phyloP scores from a whole-genome alignment of 2,888 invertebrate species.

The Meloe dianella region DNA sequence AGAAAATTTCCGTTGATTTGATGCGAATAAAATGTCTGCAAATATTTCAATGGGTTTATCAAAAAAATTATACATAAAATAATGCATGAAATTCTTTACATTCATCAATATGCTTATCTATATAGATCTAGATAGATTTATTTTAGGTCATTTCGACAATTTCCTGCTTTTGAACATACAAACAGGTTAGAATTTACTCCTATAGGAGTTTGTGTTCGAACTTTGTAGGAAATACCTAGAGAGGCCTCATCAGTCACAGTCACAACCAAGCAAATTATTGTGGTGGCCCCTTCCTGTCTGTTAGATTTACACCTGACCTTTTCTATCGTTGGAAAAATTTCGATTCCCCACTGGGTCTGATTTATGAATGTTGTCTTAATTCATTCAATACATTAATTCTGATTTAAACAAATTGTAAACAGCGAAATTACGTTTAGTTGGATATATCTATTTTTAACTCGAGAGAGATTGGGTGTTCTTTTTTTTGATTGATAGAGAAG shows the following conservation, averaged over 20 bases:
- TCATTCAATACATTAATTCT: slow-evolving; percentile 12
- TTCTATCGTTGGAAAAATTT: slow-evolving; percentile 41
- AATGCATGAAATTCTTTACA: slow-evolving; percentile 29
- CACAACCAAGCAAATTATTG: slow-evolving; percentile 51
- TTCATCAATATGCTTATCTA: slow-evolving; percentile 21
- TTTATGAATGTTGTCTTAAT: slow-evolving; percentile 21
- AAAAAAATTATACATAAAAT: slow-evolving; percentile 1
- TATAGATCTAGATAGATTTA: slow-evolving; percentile 21
- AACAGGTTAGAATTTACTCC: slow-evolving; percentile 29
- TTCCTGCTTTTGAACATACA: slow-evolving; percentile 34
- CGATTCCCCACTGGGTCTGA: slow-evolving; percentile 28
- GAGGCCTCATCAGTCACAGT: slow-evolving; percentile 52
- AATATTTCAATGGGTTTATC: not conserved
- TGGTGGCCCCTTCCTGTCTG: slow-evolving; percentile 48
- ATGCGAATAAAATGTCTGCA: too few relatives aligned
- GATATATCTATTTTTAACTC: not conserved
- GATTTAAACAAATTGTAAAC: slow-evolving; percentile 9
- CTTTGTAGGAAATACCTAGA: slow-evolving; percentile 41
- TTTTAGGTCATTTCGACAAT: slow-evolving; percentile 34
- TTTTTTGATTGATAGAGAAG: too few relatives aligned
- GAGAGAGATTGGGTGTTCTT: too few relatives aligned
- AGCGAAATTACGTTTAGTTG: not conserved
- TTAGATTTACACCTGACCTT: slow-evolving; percentile 50
- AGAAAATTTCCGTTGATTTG: slow-evolving; percentile 7
- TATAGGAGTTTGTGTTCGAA: slow-evolving; percentile 31